phyloP scores from a whole-genome alignment of 2,797 vertebrate species.

The Thunnus albacares region DNA sequence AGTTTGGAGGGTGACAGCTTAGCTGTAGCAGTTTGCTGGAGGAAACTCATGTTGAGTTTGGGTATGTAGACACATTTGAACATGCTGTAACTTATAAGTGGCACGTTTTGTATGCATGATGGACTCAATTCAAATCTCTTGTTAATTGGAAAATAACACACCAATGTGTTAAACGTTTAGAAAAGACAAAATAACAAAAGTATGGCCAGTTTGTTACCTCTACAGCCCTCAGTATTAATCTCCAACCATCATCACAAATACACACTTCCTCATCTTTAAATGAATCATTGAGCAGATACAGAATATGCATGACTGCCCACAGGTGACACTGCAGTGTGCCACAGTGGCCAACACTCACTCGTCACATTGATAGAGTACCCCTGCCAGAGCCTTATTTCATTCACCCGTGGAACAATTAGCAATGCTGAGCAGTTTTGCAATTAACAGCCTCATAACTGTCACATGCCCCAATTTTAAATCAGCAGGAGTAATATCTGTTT shows the following conservation, averaged over 20 bases:
- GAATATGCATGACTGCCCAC: constrained; percentile 47
- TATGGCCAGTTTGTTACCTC: background rate
- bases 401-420: constrained; percentile 86
- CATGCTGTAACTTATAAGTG: constrained; percentile 70
- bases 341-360: constrained; percentile 59
- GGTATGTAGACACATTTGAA: constrained; percentile 74
- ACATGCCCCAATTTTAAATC: constrained; percentile 87
- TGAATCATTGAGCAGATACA: constrained; percentile 42
- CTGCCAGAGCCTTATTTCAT: constrained; percentile 82
- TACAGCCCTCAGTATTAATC: constrained; percentile 5
- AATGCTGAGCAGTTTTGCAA: constrained; percentile 88
- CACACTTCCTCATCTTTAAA: constrained; percentile 9
- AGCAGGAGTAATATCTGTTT: constrained; percentile 86
- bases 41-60: constrained; percentile 77
- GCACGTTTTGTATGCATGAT: constrained; percentile 70
- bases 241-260: constrained; percentile 22
- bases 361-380: constrained; percentile 81
- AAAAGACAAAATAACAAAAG: constrained; percentile 31
- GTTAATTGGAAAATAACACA: constrained; percentile 52
- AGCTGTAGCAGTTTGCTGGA: constrained; percentile 75
- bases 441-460: constrained; percentile 88
- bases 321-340: constrained; percentile 72
- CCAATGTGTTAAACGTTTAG: constrained; percentile 41
- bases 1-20: constrained; percentile 78
- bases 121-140: constrained; percentile 66